Base-by-base conservation (phyloP, 2,113 vertebrate species). In the Dolichallabes microphthalmus region DNA sequence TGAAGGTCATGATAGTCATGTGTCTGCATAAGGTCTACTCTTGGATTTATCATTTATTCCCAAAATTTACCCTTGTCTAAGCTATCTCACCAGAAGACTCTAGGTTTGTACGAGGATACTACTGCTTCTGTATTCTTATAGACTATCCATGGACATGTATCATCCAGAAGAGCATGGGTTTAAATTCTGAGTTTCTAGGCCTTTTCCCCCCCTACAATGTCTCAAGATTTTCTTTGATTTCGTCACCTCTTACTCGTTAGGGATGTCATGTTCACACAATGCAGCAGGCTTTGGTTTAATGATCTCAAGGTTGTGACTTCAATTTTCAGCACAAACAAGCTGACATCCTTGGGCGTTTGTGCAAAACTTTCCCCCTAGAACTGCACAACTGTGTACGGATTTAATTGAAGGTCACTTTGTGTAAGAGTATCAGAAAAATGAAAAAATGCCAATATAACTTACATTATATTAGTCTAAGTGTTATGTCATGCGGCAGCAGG, bases 231-330 rank as follows among this genome's bases (percentile, higher is more conserved):
- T 64, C n/a, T 27, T 64, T 61, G 5, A n/a, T 27, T 4, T 13
- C 5, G n/a, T 64, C 63, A 64, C n/a, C n/a, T 64, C 63, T 64
- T 14, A 13, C 22, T 61, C 39, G 39, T 45, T 45, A 61, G 19
- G 58, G 19, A 52, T 22, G 25, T 10, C 39, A 45, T 75, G 13
- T 52, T 75, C 39, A 27, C 22, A 52, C 73, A 27, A 27, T 17
- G 73, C 25, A 53, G 45, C 73, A 17, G 50, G 73, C 13, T 76
- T 53, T 52, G 50, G 2, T 76, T 76, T 53, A 76, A 76, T 76
- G 25, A 76, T 17, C 50, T 76, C 11, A 53, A 53, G 14, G 50
- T 76, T 76, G 73, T 55, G 73, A 76, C 74, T 53, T 76, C 73
- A 52, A n/a, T 52, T 75, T 75, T 12, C 45, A 55, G 25, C 50